Conservation (phyloP, 2,888 invertebrate genomes). For the Euzetes globulus region DNA sequence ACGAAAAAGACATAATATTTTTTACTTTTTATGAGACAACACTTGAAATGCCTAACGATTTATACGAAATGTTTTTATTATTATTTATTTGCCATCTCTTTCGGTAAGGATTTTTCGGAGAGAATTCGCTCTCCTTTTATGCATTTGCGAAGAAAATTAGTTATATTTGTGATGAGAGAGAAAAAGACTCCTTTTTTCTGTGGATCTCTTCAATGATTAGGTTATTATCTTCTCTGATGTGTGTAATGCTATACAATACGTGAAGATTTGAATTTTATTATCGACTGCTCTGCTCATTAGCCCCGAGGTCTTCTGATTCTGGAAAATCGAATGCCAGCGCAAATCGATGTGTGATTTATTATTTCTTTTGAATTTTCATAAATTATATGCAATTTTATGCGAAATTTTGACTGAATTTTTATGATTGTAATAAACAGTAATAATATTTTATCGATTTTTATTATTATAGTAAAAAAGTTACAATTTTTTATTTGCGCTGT, state of each 20-base stretch:
- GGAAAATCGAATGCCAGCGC: background rate
- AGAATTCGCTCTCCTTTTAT: background rate
- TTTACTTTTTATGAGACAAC: background rate
- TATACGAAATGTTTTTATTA: background rate
- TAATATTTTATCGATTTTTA: constrained; percentile 11
- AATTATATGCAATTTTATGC: too few relatives aligned
- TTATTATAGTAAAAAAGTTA: background rate
- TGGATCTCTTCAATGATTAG: background rate
- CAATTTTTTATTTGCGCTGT: background rate
- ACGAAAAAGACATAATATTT: background rate
- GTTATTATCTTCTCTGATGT: background rate
- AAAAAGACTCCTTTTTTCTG: background rate
- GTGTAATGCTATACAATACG: background rate
- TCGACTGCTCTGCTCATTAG: background rate
- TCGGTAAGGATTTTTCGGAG: background rate
- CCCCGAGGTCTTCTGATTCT: background rate
- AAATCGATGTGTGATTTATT: background rate
- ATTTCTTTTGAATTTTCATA: background rate
- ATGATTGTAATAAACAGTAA: background rate
- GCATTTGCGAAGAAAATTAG: background rate
- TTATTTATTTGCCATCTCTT: background rate
- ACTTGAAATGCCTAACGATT: background rate
- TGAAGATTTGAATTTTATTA: background rate
- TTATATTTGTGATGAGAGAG: background rate
- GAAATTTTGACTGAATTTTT: too few relatives aligned